These are phyloP conservation scores for Cisticola juncidis DNA, from an alignment of 2,113 vertebrate genomes.

Conservation along the genomic window DNA sequence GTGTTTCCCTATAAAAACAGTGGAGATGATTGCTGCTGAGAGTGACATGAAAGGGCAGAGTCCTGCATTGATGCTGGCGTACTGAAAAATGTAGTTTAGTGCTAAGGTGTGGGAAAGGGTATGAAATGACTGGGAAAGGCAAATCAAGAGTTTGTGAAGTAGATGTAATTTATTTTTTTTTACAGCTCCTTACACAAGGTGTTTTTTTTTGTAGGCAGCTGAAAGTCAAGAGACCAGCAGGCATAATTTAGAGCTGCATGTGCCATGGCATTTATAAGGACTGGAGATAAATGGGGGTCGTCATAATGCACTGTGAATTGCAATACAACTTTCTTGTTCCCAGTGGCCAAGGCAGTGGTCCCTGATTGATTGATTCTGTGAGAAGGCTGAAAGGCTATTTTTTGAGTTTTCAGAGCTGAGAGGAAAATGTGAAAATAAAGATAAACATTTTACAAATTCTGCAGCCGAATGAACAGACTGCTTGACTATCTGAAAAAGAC, in stretches of 20 bases:
- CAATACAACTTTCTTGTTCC: background rate
- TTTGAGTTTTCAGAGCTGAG: background rate
- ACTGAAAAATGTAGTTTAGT: background rate
- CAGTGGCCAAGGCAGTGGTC: background rate
- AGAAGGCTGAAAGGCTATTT: slow-evolving; percentile 16
- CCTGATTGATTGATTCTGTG: slow-evolving; percentile 21
- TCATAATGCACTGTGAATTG: slow-evolving; percentile 43
- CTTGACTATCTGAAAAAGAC: background rate
- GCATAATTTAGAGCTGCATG: background rate
- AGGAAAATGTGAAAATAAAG: background rate
- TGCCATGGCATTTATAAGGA: background rate
- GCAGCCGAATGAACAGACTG: background rate
- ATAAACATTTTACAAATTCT: slow-evolving; percentile 48
- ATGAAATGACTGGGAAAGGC: background rate
- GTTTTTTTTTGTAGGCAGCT: background rate
- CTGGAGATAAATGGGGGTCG: slow-evolving; percentile 42
- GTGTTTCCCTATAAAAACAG: background rate
- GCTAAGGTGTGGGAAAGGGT: background rate
- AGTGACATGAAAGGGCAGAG: background rate
- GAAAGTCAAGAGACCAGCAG: background rate
- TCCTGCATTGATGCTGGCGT: background rate
- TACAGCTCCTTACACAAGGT: background rate
- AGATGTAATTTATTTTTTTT: background rate
- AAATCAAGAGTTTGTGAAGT: background rate
- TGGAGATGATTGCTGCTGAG: background rate